Evolutionary conservation across 92 coral and sea anemone genomes (phyloP), one percentile per base, ranked within the genome.

Genomic region (Epizoanthus rinbou): DNA sequence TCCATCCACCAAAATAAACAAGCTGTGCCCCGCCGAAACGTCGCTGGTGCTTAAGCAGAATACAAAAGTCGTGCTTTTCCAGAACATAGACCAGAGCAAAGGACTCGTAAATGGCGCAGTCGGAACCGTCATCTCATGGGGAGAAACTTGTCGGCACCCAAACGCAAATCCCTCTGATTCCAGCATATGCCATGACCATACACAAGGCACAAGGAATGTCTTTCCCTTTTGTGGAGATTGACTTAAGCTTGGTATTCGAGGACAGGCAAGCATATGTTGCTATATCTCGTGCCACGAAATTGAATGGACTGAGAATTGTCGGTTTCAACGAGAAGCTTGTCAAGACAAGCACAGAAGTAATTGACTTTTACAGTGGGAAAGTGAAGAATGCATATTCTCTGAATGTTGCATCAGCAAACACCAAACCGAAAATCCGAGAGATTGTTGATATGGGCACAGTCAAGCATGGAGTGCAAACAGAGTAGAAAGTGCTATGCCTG

Each of bases 221-320:
- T 5, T 78, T 78, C 25, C 52, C 53, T 14, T 78, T 9, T 35
- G 57, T 79, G 17, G 88, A 85, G 53, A 80, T 85, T 3, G 84
- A 85, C 59, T n/a, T 85, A 25, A 23, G 60, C 6, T 53, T 43
- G 15, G 88, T 85, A 7, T 85, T 85, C 25, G 88, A 85, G 58
- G 60, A 64, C 15, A 85, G 88, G 15, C 88, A 85, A 15, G 84
- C 88, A 15, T 85, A 78, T 85, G 88, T 85, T 28, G 88, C 85
- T 37, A 33, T 85, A 19, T 85, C 88, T n/a, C 64, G 88, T 43
- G 87, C 87, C 1, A n/a, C 53, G 5, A 23, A 57, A 3, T 63
- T 83, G 6, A 50, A 69, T 3, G 86, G 86, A 6, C 53, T 83
- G 21, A 24, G 80, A 63, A 62, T 83, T 45, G 69, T 25, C 23